phyloP scores from a whole-genome alignment of 37 sponge, comb jelly and placozoan species.

The Dysidea cf. avara region DNA sequence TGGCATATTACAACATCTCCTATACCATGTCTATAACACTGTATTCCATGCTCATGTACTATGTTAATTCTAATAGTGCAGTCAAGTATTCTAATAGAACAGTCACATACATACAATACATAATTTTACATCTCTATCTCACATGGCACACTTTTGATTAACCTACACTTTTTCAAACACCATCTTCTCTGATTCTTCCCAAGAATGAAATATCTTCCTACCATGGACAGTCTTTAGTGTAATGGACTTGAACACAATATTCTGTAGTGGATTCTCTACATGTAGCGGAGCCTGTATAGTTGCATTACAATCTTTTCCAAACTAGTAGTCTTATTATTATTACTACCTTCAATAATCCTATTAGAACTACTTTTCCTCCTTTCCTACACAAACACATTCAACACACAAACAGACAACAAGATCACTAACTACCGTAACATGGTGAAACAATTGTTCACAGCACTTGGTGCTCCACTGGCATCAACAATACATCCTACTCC shows the following conservation, averaged over 20 bases:
- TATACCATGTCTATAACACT: no score
- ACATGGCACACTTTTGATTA: no score
- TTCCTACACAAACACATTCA: constrained; percentile 36
- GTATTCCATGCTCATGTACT: no score
- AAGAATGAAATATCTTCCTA: constrained; percentile 84
- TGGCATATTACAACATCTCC: no score
- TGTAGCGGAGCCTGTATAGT: constrained; percentile 58
- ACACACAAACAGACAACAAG: no score
- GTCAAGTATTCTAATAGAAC: no score
- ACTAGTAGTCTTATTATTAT: no score
- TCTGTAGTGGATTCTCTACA: constrained; percentile 65
- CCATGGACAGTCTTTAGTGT: constrained; percentile 88
- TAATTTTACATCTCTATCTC: no score
- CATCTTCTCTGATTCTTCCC: constrained; percentile 76
- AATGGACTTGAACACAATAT: constrained; percentile 73
- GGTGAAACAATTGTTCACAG: constrained; percentile 72
- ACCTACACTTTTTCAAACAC: constrained; percentile 47
- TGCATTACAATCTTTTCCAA: no score
- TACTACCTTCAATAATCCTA: constrained; percentile 81
- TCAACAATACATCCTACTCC: constrained; percentile 85
- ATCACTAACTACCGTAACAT: constrained; percentile 49
- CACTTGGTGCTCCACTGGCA: constrained; percentile 66
- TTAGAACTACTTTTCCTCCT: constrained; percentile 68
- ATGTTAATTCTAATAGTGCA: no score
- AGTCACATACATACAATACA: no score